Evolutionary conservation across 2,888 invertebrate genomes (phyloP), one percentile per base, ranked within the genome.

Genomic region (Meta bourneti): DNA sequence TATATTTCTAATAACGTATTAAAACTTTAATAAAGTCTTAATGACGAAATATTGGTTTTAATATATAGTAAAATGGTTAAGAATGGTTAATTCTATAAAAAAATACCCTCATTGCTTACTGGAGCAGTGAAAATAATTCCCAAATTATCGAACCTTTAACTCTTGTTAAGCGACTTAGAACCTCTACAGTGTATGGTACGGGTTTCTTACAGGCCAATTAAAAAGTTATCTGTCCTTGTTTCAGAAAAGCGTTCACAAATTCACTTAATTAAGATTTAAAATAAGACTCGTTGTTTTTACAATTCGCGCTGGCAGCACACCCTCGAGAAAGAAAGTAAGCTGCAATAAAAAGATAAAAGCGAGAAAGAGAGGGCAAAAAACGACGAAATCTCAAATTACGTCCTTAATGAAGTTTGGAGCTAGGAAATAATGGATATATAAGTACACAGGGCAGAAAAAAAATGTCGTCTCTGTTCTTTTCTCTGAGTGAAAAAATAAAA

Each of bases 181-280:
- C 8, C 61, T 11, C 61, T 61, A 61, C 61, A 61, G 5, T 16
- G 16, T 61, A 61, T 5, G 0, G 11, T 61, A 11, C 61, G 5
- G 11, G 16, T 51, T 75, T 61, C 20, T 13, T 11, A 13, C 16
- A 52, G 54, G 71, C 49, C 72, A 88, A 80, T 88, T 80, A 88
- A 88, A 88, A 72, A 80, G 75, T 88, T 88, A 88, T 88, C 72
- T 78, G 52, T n/a, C 61, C 54, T 69, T 74, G 72, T 80, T 80
- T 74, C 70, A 80, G 34, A 54, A n/a, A n/a, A 80, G 34, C 80
- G 79, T 72, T 74, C 70, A 74, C 72, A 88, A 88, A 88, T 80
- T 88, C 80, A 54, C 87, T 88, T 88, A 88, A 88, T 88, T 88
- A 88, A 80, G 87, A 88, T 88, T 88, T 88, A 74, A 88, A 88